phyloP scores from a whole-genome alignment of 1,140 invertebrate genomes.

The Heliconius hewitsoni region DNA sequence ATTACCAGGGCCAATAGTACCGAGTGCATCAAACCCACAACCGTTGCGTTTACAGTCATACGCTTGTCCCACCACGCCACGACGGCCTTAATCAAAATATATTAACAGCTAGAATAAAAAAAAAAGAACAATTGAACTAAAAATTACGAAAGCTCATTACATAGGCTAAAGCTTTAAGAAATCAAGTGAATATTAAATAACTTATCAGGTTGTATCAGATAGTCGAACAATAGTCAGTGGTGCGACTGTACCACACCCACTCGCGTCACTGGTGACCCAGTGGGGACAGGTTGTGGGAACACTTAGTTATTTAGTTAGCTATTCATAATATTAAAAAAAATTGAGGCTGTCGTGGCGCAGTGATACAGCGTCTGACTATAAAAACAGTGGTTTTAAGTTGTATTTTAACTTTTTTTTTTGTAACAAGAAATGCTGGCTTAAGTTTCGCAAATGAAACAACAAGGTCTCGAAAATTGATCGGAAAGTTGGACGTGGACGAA shows the following conservation, averaged over 20 bases:
- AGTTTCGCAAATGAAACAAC: too few species aligned
- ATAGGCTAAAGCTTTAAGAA: not conserved
- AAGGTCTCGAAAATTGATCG: too few species aligned
- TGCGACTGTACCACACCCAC: not conserved
- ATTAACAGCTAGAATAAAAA: not conserved
- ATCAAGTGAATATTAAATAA: not conserved
- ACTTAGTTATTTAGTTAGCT: not conserved
- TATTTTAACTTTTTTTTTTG: too few species aligned
- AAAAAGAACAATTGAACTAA: not conserved
- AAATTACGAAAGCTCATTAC: not conserved
- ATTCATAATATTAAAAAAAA: not conserved
- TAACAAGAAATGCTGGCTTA: too few species aligned
- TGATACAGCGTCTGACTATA: too few species aligned
- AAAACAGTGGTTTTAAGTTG: too few species aligned
- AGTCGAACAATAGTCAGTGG: not conserved
- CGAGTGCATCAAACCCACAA: not conserved
- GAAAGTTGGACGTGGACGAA: too few species aligned
- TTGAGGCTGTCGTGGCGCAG: too few species aligned
- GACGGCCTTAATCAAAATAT: too few species aligned
- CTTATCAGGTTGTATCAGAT: not conserved
- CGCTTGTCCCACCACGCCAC: not conserved
- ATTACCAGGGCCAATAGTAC: not conserved
- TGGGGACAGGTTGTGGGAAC: not conserved
- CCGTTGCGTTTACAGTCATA: not conserved
- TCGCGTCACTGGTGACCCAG: not conserved